Evolutionary conservation across 2,888 invertebrate genomes (phyloP), one percentile per base, ranked within the genome.

Genomic region (Drosophila gaucha): DNA sequence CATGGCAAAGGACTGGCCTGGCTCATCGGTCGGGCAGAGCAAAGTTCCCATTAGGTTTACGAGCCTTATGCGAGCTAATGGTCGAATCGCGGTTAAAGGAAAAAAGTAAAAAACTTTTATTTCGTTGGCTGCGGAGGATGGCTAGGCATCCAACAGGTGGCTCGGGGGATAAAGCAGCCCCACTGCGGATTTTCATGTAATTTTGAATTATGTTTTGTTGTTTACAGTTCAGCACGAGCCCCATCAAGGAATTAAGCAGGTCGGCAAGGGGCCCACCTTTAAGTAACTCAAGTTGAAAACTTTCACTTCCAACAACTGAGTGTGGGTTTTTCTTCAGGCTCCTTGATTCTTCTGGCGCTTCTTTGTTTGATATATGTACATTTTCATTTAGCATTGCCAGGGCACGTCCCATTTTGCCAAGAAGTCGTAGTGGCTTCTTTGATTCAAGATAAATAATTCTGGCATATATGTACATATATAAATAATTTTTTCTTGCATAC

Each of bases 41-140:
- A 39, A 67, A 74, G 69, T 68, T 79, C 54, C 62, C 46, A 50
- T 76, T 76, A 68, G 59, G 60, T 67, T 78, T 76, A 60, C 44
- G 60, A 60, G 68, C 38, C 62, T 76, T 76, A 62, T 62, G 72
- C 76, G 52, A 67, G 76, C 56, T 75, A 55, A 54, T 44, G 31
- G 59, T 22, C 35, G 38, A 66, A 16, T 55, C 38, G 24, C 35
- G 28, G 28, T 10, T 28, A 31, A 60, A 33, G 16, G 41, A 47
- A 44, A 43, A 60, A 36, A 67, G 82, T 70, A 74, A 82, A 80
- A 78, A 78, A 82, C 79, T 78, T 78, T 80, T 36, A 28, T 28
- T 50, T n/a, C n/a, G n/a, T n/a, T 28, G 28, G 14, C 33, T 47
- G 18, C 3, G 35, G 12, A 22, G 3, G 14, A 10, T 10, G 33